Evolutionary conservation across 2,888 invertebrate species (phyloP).

Genomic region (Sesia bembeciformis): DNA sequence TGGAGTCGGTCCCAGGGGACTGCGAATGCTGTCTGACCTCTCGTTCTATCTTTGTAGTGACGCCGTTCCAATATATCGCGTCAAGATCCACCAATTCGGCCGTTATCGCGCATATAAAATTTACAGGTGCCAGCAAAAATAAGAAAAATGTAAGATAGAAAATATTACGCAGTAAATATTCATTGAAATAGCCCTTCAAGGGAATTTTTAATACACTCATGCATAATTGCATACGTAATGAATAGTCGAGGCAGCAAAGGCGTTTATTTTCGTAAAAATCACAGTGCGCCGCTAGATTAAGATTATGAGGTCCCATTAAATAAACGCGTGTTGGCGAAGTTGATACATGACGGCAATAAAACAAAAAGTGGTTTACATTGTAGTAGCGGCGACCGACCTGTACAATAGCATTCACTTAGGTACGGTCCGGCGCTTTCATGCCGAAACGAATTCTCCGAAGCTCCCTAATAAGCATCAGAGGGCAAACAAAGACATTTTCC

Average conservation of each 20-base stretch:
- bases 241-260: slow-evolving; percentile 8
- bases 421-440: slow-evolving; percentile 55
- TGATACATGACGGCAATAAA: slow-evolving; percentile 56
- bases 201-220: no score
- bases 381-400: slow-evolving; percentile 32
- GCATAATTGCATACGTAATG: slow-evolving; percentile 2
- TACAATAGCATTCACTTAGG: slow-evolving; percentile 58
- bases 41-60: no score
- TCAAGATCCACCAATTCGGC: no score
- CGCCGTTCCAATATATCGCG: no score
- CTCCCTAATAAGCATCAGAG: slow-evolving; percentile 59
- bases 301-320: slow-evolving; percentile 38
- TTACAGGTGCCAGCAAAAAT: no score
- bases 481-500: slow-evolving; percentile 62
- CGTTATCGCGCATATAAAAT: no score
- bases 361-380: slow-evolving; percentile 56
- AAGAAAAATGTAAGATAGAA: no score
- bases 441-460: slow-evolving; percentile 52
- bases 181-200: no score
- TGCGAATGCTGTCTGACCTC: no score
- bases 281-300: not conserved
- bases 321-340: slow-evolving; percentile 49
- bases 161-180: no score
- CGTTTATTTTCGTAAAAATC: slow-evolving; percentile 2
- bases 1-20: no score